Percentiles rank a stretch among this genome's conserved stretches.
These are phyloP conservation scores for Druceiella hillmani DNA, from an alignment of 2,888 invertebrate species.

Conservation along the genomic window DNA sequence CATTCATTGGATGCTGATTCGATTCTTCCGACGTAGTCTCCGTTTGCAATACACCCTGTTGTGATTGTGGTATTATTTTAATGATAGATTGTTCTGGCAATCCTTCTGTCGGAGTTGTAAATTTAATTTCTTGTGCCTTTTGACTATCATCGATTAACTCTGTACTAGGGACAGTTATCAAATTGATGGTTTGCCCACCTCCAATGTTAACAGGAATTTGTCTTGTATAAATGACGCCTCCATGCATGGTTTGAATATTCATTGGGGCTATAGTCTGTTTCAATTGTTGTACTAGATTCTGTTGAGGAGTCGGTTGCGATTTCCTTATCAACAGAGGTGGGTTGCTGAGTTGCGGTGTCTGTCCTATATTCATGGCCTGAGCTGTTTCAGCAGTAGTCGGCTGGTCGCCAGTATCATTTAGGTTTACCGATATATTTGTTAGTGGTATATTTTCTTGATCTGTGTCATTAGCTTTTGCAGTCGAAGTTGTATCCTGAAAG, in stretches of 20 bases:
- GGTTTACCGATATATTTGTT: too few species aligned
- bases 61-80: constrained; percentile 43
- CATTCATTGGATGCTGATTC: constrained; percentile 31
- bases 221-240: constrained; percentile 66
- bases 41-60: constrained; percentile 29
- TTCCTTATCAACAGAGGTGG: constrained; percentile 42
- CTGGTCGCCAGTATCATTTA: too few species aligned
- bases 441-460: constrained; percentile 10
- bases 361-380: constrained; percentile 37
- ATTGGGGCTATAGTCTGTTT: constrained; percentile 50
- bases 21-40: constrained; percentile 34
- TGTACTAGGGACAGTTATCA: constrained; percentile 50
- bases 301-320: constrained; percentile 32
- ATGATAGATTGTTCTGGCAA: constrained; percentile 45
- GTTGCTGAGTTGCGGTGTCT: constrained; percentile 36
- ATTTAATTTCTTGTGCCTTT: constrained; percentile 34
- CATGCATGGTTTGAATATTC: constrained; percentile 58
- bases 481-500: constrained; percentile 41
- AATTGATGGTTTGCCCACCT: constrained; percentile 53
- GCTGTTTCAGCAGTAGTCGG: too few species aligned
- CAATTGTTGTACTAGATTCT: constrained; percentile 41
- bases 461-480: constrained; percentile 9
- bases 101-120: constrained; percentile 33
- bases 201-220: constrained; percentile 62
- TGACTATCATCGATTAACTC: constrained; percentile 42